Percentiles rank a stretch among this genome's conserved stretches.
Evolutionary conservation across 2,888 invertebrate species (phyloP).

Genomic region (Agrotis clavis): DNA sequence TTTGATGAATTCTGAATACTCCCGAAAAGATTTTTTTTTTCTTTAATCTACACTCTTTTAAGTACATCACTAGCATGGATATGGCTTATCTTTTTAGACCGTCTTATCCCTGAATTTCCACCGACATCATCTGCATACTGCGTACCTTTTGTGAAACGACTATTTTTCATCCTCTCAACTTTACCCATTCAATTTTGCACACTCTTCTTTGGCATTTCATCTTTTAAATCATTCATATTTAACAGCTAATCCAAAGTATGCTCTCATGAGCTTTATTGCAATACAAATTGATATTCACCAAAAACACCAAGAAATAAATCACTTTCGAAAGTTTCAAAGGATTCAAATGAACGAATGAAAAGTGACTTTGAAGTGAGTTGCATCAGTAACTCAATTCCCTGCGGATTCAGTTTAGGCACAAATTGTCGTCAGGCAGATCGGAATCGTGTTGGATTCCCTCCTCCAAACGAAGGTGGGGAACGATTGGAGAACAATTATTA

Average conservation of each 20-base stretch:
- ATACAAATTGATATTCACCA: background rate
- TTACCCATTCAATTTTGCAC: background rate
- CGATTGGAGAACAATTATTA: constrained; percentile 58
- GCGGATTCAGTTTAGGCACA: constrained; percentile 67
- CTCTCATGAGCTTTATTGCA: background rate
- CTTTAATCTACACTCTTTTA: no score
- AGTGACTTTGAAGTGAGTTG: constrained; percentile 58
- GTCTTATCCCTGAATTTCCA: no score
- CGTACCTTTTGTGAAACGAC: background rate
- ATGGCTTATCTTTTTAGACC: no score
- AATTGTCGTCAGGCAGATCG: constrained; percentile 64
- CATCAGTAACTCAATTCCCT: constrained; percentile 53
- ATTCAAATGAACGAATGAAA: constrained; percentile 49
- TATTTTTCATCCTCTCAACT: background rate
- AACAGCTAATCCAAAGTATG: background rate
- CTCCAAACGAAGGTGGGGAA: constrained; percentile 38
- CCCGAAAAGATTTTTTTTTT: no score
- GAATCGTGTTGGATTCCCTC: constrained; percentile 54
- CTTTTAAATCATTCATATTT: background rate
- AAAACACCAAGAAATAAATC: constrained; percentile 34
- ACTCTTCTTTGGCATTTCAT: background rate
- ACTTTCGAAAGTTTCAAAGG: constrained; percentile 37
- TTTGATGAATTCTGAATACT: no score
- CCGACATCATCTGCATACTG: no score
- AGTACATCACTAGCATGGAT: no score